A percentile compares a stretch with the other conserved stretches of the same genome.
Conservation (phyloP, 2,797 vertebrate genomes). For the Acanthopagrus latus region DNA sequence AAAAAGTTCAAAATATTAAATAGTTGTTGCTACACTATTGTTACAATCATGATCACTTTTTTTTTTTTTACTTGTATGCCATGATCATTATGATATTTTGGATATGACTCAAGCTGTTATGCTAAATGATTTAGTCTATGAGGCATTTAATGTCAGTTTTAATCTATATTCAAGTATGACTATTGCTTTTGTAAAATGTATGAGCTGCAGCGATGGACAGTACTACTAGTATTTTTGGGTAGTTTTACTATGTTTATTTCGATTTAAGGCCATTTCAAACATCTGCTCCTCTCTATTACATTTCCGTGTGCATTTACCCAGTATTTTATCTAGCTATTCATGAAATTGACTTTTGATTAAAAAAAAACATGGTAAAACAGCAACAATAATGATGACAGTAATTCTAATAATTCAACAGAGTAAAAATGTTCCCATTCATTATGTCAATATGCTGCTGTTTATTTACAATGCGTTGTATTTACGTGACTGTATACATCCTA, state of each 20-base stretch:
- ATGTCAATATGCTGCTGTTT: too few species aligned
- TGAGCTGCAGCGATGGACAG: neutral
- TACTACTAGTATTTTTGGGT: neutral
- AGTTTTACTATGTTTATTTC: neutral
- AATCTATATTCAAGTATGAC: neutral
- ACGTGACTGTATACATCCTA: too few species aligned
- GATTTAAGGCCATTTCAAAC: neutral
- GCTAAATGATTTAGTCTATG: neutral
- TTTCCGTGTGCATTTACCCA: neutral
- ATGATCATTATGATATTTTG: neutral
- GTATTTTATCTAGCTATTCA: neutral
- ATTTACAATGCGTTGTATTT: too few species aligned
- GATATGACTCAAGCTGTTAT: neutral
- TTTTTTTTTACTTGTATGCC: too few species aligned
- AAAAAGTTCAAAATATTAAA: neutral
- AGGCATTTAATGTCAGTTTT: neutral
- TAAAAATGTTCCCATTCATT: too few species aligned
- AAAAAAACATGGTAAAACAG: too few species aligned
- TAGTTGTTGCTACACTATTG: neutral
- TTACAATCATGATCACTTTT: neutral
- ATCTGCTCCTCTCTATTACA: neutral
- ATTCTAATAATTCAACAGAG: too few species aligned
- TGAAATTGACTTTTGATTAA: too few species aligned
- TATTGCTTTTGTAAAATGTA: neutral
- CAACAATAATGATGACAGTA: too few species aligned